Percentiles rank a stretch among this genome's conserved stretches.
These are phyloP conservation scores for Zaprionus lachaisei DNA, from an alignment of 1,140 invertebrate genomes.

Conservation along the genomic window DNA sequence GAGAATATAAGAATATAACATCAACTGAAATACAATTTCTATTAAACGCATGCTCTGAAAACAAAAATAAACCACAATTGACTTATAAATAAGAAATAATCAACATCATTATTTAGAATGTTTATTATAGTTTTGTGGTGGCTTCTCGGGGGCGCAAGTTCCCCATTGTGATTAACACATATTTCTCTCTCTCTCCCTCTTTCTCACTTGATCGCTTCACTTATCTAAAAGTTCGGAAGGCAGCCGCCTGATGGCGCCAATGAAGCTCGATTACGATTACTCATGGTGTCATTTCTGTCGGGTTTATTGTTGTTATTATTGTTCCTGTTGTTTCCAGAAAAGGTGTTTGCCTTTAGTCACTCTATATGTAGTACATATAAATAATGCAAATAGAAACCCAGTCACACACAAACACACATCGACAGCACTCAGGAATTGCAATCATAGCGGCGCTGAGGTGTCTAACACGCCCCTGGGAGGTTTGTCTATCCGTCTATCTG, in stretches of 20 bases:
- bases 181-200: conserved; percentile 22
- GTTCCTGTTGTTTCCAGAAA: conserved; percentile 30
- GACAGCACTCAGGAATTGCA: conserved; percentile 28
- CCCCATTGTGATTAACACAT: conserved; percentile 64
- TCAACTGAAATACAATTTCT: background rate
- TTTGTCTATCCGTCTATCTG: conserved; percentile 2
- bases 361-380: conserved; percentile 4
- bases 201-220: conserved; percentile 21
- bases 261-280: conserved; percentile 65
- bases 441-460: conserved; percentile 21
- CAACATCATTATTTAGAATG: background rate
- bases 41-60: background rate
- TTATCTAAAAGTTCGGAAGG: conserved; percentile 59
- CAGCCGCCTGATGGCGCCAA: conserved; percentile 49
- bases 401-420: conserved; percentile 1
- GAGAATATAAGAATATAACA: background rate
- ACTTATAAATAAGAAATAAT: background rate
- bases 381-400: conserved; percentile 1
- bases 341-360: conserved; percentile 61
- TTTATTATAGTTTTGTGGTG: background rate
- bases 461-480: conserved; percentile 23
- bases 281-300: conserved; percentile 47
- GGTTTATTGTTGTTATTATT: conserved; percentile 1
- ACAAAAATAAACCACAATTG: background rate
- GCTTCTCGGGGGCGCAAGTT: background rate